phyloP scores from a whole-genome alignment of 2,888 invertebrate genomes.

The Syritta pipiens region DNA sequence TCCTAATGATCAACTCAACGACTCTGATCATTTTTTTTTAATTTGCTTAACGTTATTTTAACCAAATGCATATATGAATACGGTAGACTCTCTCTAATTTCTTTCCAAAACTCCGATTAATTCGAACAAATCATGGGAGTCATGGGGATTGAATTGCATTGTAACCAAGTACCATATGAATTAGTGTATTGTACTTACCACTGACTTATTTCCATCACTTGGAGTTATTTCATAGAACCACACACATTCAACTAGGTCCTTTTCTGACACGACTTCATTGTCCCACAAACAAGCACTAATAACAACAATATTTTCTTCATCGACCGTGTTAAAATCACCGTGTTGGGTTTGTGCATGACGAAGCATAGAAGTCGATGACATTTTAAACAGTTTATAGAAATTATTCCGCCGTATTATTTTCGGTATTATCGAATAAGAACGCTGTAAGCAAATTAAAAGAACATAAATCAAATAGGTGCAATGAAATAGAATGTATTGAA shows the following conservation, averaged over 20 bases:
- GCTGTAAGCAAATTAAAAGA: slow-evolving; percentile 35
- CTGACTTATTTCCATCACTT: neutral
- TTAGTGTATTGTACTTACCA: slow-evolving; percentile 47
- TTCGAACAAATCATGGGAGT: too few species aligned
- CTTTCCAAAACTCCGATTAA: too few species aligned
- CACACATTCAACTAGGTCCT: slow-evolving; percentile 58
- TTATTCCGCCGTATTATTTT: neutral
- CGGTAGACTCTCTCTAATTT: too few species aligned
- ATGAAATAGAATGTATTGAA: too few species aligned
- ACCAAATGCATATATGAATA: too few species aligned
- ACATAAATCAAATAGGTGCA: too few species aligned
- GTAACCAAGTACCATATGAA: too few species aligned
- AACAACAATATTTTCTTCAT: slow-evolving; percentile 76
- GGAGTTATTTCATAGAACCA: slow-evolving; percentile 71
- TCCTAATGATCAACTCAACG: too few species aligned
- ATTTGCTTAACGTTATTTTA: too few species aligned
- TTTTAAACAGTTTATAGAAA: slow-evolving; percentile 29
- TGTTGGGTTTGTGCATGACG: slow-evolving; percentile 75
- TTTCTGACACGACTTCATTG: neutral
- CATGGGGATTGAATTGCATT: too few species aligned
- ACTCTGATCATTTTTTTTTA: too few species aligned
- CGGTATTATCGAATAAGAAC: neutral
- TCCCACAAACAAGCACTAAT: slow-evolving; percentile 69
- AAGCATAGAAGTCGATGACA: slow-evolving; percentile 52
- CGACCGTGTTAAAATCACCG: slow-evolving; percentile 72